Conservation (phyloP, 1,140 invertebrate species). For the Triops cancriformis region DNA sequence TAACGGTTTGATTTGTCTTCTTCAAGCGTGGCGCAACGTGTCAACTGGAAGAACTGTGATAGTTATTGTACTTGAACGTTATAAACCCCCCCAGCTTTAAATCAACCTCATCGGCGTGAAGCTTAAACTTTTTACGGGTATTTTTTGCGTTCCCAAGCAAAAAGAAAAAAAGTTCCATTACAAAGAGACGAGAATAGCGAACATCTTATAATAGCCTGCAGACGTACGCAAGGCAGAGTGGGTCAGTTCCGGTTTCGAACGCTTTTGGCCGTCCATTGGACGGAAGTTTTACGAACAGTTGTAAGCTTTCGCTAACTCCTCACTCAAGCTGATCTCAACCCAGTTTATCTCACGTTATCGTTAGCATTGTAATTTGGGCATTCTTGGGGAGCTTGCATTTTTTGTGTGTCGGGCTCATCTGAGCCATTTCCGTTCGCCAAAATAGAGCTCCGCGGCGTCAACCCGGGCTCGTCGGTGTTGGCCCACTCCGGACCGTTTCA, state of each 20-base stretch:
- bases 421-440: neutral
- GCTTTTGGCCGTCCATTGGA: neutral
- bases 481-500: constrained; percentile 1
- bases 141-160: neutral
- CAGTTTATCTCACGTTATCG: neutral
- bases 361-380: neutral
- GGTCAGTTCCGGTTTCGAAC: neutral
- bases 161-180: neutral
- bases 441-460: neutral
- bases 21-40: neutral
- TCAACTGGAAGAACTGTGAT: neutral
- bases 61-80: neutral
- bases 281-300: neutral
- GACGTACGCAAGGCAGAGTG: neutral
- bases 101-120: neutral
- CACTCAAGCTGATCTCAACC: neutral
- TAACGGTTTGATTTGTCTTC: neutral
- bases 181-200: neutral
- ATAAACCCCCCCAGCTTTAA: neutral
- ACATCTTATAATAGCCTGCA: neutral
- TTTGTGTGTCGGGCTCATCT: neutral
- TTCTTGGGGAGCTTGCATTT: neutral
- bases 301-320: neutral
- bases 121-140: neutral
- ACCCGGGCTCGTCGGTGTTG: constrained; percentile 20